A percentile compares a stretch with the other conserved stretches of the same genome.
Conservation (phyloP, 1,140 invertebrate species). For the Diorhabda elongata region DNA sequence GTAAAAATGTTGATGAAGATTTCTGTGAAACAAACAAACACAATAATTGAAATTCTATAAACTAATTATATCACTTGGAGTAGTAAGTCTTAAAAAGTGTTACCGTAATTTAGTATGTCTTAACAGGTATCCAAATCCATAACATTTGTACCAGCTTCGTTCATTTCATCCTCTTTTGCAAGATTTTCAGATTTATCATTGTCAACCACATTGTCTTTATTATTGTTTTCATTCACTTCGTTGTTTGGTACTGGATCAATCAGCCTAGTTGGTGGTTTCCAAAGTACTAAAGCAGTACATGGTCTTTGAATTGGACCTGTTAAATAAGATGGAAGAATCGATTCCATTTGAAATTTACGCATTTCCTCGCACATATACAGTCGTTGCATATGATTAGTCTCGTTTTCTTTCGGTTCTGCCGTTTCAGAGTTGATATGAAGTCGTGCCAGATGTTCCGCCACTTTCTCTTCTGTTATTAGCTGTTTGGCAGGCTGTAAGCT, state of each 20-base stretch:
- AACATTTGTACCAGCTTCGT: neutral
- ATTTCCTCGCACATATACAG: slow-evolving; percentile 62
- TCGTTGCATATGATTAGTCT: slow-evolving; percentile 32
- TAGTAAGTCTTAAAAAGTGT: neutral
- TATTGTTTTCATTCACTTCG: slow-evolving; percentile 9
- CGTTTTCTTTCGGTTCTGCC: slow-evolving; percentile 34
- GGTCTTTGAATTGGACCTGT: slow-evolving; percentile 62
- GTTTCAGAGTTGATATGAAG: slow-evolving; percentile 60
- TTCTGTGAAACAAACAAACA: too few species aligned
- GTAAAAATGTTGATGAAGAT: too few species aligned
- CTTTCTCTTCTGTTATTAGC: slow-evolving; percentile 75
- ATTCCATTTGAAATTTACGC: slow-evolving; percentile 58
- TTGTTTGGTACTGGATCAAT: slow-evolving; percentile 13
- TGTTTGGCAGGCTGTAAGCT: slow-evolving; percentile 58
- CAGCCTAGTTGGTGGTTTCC: slow-evolving; percentile 58
- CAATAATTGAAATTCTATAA: neutral
- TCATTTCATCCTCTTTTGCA: slow-evolving; percentile 3
- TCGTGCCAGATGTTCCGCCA: slow-evolving; percentile 69
- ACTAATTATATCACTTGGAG: neutral
- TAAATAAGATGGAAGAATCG: slow-evolving; percentile 56
- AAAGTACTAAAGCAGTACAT: slow-evolving; percentile 70
- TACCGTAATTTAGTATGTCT: too few species aligned
- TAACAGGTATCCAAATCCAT: slow-evolving; percentile 18
- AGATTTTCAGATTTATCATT: neutral
- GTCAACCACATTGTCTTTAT: neutral